Evolutionary conservation across 92 coral and sea anemone species (phyloP).

Genomic region (Metridium senile): DNA sequence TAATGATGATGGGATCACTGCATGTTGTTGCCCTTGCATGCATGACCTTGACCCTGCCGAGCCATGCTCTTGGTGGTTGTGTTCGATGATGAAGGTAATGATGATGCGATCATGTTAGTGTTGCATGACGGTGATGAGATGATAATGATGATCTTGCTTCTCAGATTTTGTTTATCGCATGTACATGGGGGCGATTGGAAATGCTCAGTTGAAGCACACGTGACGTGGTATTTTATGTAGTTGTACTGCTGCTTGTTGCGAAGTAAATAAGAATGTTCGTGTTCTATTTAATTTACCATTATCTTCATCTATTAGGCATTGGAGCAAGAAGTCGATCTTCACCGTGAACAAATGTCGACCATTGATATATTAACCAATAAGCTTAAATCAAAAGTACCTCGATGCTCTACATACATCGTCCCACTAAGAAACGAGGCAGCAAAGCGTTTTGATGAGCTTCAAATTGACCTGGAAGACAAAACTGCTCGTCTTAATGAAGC

Average conservation of each 20-base stretch:
- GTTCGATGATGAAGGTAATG: no score
- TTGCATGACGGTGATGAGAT: no score
- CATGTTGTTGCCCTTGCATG: not conserved
- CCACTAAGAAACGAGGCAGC: constrained; percentile 66
- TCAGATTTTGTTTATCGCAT: no score
- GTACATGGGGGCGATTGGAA: no score
- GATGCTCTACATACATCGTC: constrained; percentile 61
- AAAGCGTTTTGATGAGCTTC: constrained; percentile 63
- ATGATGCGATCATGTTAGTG: no score
- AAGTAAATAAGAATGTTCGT: no score
- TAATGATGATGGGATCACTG: not conserved
- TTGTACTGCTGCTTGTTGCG: no score
- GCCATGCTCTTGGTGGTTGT: no score
- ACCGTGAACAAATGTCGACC: constrained; percentile 73
- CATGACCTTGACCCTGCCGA: not conserved
- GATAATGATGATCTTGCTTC: no score
- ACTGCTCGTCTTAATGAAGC: constrained; percentile 50
- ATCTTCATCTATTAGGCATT: constrained; percentile 42
- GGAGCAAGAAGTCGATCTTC: constrained; percentile 74
- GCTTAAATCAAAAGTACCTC: constrained; percentile 49
- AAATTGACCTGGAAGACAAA: constrained; percentile 57
- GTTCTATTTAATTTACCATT: not conserved
- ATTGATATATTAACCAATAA: constrained; percentile 63
- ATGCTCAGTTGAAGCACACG: no score
- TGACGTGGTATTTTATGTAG: no score